phyloP scores from a whole-genome alignment of 2,888 invertebrate species.

The Dynastes maya region DNA sequence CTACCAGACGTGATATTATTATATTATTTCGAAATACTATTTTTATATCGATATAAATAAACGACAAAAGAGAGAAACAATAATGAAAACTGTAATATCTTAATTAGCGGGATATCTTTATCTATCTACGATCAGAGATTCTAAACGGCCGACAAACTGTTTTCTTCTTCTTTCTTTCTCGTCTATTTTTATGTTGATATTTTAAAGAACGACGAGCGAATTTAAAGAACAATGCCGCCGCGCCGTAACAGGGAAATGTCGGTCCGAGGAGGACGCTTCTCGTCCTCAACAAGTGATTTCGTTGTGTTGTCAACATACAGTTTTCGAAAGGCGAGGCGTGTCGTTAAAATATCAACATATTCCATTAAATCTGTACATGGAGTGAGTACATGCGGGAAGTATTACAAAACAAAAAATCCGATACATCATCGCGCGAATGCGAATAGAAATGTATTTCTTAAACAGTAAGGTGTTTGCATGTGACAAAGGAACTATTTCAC shows the following conservation, averaged over 20 bases:
- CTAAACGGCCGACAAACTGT: constrained; percentile 10
- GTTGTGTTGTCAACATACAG: neutral
- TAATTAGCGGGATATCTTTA: neutral
- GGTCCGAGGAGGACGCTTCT: too few relatives aligned
- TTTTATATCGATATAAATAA: constrained; percentile 11
- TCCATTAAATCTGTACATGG: constrained; percentile 40
- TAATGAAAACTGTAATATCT: constrained; percentile 7
- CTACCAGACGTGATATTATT: too few relatives aligned
- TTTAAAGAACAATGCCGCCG: too few relatives aligned
- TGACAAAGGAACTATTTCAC: neutral
- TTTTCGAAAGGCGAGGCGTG: neutral
- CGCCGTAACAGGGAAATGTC: too few relatives aligned
- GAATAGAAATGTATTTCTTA: neutral
- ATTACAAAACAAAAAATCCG: neutral
- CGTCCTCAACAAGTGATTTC: too few relatives aligned
- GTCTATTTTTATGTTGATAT: constrained; percentile 8
- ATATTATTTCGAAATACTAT: too few relatives aligned
- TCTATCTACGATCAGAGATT: constrained; percentile 16
- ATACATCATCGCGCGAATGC: neutral
- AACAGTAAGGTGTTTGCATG: neutral
- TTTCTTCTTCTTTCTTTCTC: neutral
- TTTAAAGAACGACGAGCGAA: neutral
- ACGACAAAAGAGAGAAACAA: neutral
- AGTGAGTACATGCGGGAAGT: neutral
- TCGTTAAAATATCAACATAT: constrained; percentile 28